A percentile compares a stretch with the other conserved stretches of the same genome.
phyloP scores from a whole-genome alignment of 2,113 vertebrate genomes.

The Sapayoa aenigma region DNA sequence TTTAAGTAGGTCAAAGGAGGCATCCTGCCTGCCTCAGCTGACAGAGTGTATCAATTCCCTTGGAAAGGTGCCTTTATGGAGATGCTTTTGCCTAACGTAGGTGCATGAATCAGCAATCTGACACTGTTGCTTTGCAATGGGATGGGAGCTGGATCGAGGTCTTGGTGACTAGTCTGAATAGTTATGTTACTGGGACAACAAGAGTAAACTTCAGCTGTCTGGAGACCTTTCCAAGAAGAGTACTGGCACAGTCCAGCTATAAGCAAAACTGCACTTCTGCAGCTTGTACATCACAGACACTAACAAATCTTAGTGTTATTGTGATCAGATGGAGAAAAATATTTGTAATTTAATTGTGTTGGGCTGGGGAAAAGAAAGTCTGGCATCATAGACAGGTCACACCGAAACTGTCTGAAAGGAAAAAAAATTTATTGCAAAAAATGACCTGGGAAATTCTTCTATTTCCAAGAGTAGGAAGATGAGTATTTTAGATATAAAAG shows the following conservation, averaged over 20 bases:
- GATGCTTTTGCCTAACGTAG: background rate
- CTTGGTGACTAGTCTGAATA: background rate
- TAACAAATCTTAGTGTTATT: background rate
- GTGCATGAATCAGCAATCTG: background rate
- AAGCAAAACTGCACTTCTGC: background rate
- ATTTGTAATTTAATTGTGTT: background rate
- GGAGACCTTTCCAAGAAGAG: background rate
- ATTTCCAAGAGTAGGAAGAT: background rate
- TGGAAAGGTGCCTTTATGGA: background rate
- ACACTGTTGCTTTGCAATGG: background rate
- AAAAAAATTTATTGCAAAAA: background rate
- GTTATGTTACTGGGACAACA: conserved; percentile 8
- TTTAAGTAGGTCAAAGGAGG: background rate
- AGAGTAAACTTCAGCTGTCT: conserved; percentile 17
- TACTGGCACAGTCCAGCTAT: background rate
- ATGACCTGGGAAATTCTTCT: background rate
- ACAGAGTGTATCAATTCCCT: accelerated
- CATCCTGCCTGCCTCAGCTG: background rate
- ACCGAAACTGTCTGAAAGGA: background rate
- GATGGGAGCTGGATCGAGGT: background rate
- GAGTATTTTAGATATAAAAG: background rate
- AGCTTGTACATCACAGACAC: background rate
- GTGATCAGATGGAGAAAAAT: background rate
- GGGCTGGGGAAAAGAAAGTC: background rate
- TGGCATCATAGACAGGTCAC: background rate